Conservation (phyloP, 2,797 vertebrate genomes). For the Eutrigla gurnardus region DNA sequence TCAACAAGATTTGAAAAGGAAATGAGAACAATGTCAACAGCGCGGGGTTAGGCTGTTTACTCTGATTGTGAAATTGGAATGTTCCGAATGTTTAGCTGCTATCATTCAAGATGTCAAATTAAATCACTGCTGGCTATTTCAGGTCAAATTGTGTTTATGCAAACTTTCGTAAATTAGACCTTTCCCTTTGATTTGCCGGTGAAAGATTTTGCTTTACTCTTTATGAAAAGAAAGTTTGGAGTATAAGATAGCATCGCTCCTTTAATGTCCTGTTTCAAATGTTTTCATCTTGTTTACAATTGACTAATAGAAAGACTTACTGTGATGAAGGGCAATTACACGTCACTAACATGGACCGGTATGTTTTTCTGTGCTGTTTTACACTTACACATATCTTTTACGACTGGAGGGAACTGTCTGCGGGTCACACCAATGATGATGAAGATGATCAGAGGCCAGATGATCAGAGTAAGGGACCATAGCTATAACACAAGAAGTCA, state of each 20-base stretch:
- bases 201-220: neutral
- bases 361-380: neutral
- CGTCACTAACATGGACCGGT: neutral
- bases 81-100: neutral
- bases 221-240: neutral
- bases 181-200: neutral
- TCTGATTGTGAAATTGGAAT: slow-evolving; percentile 42
- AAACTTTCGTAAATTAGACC: neutral
- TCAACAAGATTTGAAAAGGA: neutral
- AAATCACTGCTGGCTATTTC: neutral
- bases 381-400: slow-evolving; percentile 80
- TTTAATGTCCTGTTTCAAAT: neutral
- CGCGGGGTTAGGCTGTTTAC: slow-evolving; percentile 20
- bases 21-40: slow-evolving; percentile 23
- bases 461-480: slow-evolving; percentile 84
- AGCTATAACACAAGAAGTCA: slow-evolving; percentile 61
- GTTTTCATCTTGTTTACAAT: neutral
- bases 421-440: slow-evolving; percentile 84
- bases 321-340: neutral
- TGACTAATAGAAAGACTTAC: neutral
- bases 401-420: slow-evolving; percentile 74
- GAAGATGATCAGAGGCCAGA: slow-evolving; percentile 86
- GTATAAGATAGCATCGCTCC: neutral
- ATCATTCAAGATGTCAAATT: slow-evolving; percentile 3
- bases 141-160: slow-evolving; percentile 2